Evolutionary conservation across 2,113 vertebrate genomes (phyloP).

Genomic region (Eudyptes chrysolophus): DNA sequence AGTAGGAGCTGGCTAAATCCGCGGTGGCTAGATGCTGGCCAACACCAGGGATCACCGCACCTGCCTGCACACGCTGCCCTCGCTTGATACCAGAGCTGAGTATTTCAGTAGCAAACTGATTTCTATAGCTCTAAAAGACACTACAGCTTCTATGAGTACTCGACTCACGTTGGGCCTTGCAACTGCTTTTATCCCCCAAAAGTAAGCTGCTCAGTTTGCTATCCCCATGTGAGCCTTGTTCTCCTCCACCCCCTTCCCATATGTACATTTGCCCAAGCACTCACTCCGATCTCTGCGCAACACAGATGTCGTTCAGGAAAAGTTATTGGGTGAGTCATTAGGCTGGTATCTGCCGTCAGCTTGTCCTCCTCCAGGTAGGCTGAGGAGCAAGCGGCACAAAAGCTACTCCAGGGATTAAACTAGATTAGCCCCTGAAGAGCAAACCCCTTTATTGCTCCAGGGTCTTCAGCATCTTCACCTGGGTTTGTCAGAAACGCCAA

Average conservation of each 20-base stretch:
- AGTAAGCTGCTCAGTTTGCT: background rate
- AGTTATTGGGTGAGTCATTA: background rate
- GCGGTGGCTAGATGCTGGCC: background rate
- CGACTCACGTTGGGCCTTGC: fast-evolving
- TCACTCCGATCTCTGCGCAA: background rate
- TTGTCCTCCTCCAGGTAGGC: conserved; percentile 12
- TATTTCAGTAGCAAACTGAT: background rate
- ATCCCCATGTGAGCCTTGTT: conserved; percentile 30
- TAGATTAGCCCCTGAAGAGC: background rate
- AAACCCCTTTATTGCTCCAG: background rate
- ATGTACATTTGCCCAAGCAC: background rate
- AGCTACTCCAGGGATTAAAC: background rate
- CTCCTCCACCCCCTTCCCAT: background rate
- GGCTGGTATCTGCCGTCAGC: background rate
- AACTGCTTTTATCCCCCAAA: background rate
- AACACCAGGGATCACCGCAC: background rate
- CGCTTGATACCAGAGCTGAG: background rate
- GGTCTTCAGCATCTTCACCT: background rate
- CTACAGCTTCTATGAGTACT: fast-evolving
- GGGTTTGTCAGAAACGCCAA: background rate
- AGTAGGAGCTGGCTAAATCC: background rate
- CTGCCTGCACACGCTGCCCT: background rate
- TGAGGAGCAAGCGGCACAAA: background rate
- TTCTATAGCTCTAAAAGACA: background rate
- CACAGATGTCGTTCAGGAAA: background rate